Conservation (phyloP, 2,797 vertebrate genomes). For the Urosaurus nigricauda region DNA sequence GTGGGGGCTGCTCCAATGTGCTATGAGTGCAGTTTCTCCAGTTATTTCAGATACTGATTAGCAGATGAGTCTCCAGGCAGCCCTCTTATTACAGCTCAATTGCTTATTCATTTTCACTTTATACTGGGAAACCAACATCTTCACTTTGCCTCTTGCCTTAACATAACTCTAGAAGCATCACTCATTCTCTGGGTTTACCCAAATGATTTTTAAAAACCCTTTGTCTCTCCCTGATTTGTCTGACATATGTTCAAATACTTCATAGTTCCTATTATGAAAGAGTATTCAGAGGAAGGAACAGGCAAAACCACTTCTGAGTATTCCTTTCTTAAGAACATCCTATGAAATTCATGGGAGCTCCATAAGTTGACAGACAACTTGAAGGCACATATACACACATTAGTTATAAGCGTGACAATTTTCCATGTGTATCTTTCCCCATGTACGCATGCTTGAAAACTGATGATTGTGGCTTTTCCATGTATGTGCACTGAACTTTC, state of each 20-base stretch:
- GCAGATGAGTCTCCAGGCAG: constrained; percentile 16
- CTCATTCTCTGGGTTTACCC: not conserved
- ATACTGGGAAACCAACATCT: not conserved
- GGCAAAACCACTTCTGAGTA: too few relatives aligned
- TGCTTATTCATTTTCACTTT: constrained; percentile 14
- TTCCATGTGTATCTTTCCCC: not conserved
- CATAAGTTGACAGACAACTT: too few relatives aligned
- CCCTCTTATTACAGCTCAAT: not conserved
- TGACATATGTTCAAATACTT: not conserved
- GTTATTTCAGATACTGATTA: constrained; percentile 18
- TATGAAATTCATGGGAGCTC: too few relatives aligned
- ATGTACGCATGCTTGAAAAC: not conserved
- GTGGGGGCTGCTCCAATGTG: not conserved
- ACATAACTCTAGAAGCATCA: not conserved
- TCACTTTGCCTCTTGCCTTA: not conserved
- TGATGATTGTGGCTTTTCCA: not conserved
- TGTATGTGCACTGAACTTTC: not conserved
- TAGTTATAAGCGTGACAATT: not conserved
- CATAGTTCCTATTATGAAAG: not conserved
- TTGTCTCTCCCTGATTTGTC: not conserved
- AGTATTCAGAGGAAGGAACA: not conserved
- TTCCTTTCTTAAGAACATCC: too few relatives aligned
- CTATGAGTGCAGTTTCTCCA: not conserved
- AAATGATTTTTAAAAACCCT: not conserved
- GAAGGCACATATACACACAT: too few relatives aligned